phyloP scores from a whole-genome alignment of 1,140 invertebrate species.

The Hypsibius dujardini region DNA sequence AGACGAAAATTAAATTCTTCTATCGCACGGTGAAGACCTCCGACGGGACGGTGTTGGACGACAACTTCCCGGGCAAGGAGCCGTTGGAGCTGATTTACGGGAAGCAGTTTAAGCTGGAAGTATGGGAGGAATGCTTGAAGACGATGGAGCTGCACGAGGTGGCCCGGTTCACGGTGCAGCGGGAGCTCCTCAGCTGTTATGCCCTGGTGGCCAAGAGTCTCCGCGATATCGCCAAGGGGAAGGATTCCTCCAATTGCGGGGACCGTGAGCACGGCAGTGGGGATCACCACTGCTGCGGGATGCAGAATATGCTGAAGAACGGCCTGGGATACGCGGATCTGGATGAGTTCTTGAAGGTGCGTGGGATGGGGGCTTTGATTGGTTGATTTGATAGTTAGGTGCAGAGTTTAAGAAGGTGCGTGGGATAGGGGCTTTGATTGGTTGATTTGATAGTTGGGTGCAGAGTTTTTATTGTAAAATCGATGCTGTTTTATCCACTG shows the following conservation, averaged over 20 bases:
- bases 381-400: no score
- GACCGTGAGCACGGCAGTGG: conserved; percentile 22
- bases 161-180: conserved; percentile 61
- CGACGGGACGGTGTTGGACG: conserved; percentile 56
- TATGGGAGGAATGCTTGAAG: conserved; percentile 78
- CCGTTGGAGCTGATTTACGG: conserved; percentile 82
- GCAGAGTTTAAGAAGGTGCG: no score
- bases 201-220: conserved; percentile 70
- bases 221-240: conserved; percentile 23
- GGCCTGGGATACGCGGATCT: conserved; percentile 75
- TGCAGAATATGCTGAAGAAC: conserved; percentile 58
- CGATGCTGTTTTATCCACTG: no score
- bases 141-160: conserved; percentile 79
- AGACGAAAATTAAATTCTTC: background rate
- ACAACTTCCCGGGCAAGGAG: conserved; percentile 56
- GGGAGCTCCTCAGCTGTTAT: conserved; percentile 44
- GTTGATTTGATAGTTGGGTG: no score
- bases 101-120: conserved; percentile 87
- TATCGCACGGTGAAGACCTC: conserved; percentile 21
- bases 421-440: no score
- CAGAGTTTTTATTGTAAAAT: no score
- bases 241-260: background rate
- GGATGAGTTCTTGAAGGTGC: conserved; percentile 53
- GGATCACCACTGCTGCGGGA: conserved; percentile 51
- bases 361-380: no score